Evolutionary conservation across 2,113 vertebrate genomes (phyloP), one percentile per base, ranked within the genome.

Genomic region (Origma solitaria): DNA sequence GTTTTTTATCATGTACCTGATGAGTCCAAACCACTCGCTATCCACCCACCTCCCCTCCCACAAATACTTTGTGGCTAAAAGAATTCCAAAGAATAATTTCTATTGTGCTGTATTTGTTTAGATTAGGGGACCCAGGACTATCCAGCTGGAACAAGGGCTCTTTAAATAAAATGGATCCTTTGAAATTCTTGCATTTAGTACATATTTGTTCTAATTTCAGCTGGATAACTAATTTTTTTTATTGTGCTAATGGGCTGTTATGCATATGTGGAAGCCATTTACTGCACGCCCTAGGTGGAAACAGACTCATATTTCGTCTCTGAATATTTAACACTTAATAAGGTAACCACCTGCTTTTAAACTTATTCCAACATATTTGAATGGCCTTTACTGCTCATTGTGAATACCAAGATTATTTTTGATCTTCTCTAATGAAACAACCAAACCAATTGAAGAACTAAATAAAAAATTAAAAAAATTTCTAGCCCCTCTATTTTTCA

Each of bases 261-360:
- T 88, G 82, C 69, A 68, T 92, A 93, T 94, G 95, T 97, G 88
- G 90, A 95, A 96, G 80, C 82, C 82, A 94, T 97, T 95, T 94
- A 75, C 82, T 81, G 40, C 45, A 14, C 57, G 72, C 30, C 72
- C 80, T 92, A 64, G 80, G 91, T 88, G 82, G 92, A 92, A 96
- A 83, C 60, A 75, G 80, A 68, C 69, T 93, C 61, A 13, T 86
- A 84, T 94, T 96, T 93, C 92, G 91, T 3, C 73, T 94, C 73
- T 61, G 82, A 94, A 81, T 95, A 93, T 95, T 96, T 97, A 95
- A 75, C 92, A 95, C 92, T 95, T 94, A 95, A 96, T 95, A 94
- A 96, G 93, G 82, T 78, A 88, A 76, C 90, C 95, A 94, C 96
- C 95, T 97, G 95, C 92, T 96, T 97, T 97, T 88, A 81, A 94